Conservation (phyloP, 2,888 invertebrate genomes). For the Phragmatobia fuliginosa region DNA sequence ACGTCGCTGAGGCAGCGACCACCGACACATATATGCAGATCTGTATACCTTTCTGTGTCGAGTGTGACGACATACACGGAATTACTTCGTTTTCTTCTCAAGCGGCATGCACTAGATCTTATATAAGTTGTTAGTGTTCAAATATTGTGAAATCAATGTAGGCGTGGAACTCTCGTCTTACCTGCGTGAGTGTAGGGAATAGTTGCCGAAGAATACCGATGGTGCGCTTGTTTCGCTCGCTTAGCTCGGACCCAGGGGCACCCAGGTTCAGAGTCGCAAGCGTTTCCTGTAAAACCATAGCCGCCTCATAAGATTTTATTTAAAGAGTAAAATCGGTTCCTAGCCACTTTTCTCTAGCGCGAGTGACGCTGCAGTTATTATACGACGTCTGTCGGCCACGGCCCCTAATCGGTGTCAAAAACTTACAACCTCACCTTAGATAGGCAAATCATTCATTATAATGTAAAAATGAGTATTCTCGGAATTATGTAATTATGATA, state of each 20-base stretch:
- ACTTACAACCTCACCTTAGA: slow-evolving; percentile 29
- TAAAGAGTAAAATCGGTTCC: neutral
- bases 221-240: slow-evolving; percentile 91
- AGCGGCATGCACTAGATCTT: slow-evolving; percentile 10
- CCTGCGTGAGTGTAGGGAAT: slow-evolving; percentile 92
- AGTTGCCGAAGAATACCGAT: slow-evolving; percentile 91
- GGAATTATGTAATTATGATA: slow-evolving; percentile 56
- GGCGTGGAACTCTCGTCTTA: slow-evolving; percentile 65
- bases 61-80: neutral
- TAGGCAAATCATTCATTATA: slow-evolving; percentile 31
- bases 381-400: slow-evolving; percentile 17
- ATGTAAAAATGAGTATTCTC: slow-evolving; percentile 26
- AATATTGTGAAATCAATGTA: neutral
- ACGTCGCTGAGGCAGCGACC: slow-evolving; percentile 43
- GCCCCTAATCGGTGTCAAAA: slow-evolving; percentile 32
- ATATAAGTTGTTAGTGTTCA: slow-evolving; percentile 1
- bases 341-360: neutral
- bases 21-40: neutral
- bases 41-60: neutral
- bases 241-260: slow-evolving; percentile 88
- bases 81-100: slow-evolving; percentile 4
- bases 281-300: slow-evolving; percentile 84
- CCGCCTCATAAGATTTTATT: neutral
- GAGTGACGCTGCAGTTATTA: slow-evolving; percentile 15
- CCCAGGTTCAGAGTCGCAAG: slow-evolving; percentile 89